phyloP scores from a whole-genome alignment of 2,888 invertebrate species.

The Torymus aiolomorphi region DNA sequence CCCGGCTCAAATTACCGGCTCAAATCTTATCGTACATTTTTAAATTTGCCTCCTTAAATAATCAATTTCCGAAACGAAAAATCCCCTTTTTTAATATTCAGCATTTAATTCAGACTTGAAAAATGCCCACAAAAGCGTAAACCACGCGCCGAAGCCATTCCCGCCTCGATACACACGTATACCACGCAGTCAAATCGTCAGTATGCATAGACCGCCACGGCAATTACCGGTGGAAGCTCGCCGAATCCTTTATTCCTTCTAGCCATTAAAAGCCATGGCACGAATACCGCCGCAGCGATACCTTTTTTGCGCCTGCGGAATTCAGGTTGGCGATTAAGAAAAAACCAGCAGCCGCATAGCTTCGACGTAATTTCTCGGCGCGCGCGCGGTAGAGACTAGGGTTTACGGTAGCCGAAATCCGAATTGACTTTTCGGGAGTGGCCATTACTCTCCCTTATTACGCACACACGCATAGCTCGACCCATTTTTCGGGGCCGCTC shows the following conservation, averaged over 20 bases:
- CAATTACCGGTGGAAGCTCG: conserved; percentile 37
- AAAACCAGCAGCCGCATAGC: conserved; percentile 48
- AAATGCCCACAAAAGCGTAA: too few relatives aligned
- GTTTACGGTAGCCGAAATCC: conserved; percentile 64
- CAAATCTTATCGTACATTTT: not conserved
- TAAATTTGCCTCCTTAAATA: too few relatives aligned
- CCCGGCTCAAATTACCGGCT: not conserved
- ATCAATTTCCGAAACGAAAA: too few relatives aligned
- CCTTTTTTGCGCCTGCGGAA: conserved; percentile 61
- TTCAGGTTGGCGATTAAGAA: conserved; percentile 58
- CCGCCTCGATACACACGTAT: too few relatives aligned
- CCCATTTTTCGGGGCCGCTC: conserved; percentile 62
- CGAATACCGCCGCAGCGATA: conserved; percentile 60
- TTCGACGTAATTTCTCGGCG: conserved; percentile 64
- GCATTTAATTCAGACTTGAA: too few relatives aligned
- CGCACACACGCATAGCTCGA: conserved; percentile 56
- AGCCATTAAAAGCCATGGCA: conserved; percentile 48
- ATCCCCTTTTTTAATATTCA: too few relatives aligned
- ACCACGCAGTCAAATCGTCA: conserved; percentile 12
- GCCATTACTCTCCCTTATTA: conserved; percentile 66
- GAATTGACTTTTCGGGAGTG: conserved; percentile 58
- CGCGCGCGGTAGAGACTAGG: conserved; percentile 48
- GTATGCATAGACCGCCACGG: not conserved
- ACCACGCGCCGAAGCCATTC: too few relatives aligned
- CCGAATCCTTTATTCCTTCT: conserved; percentile 38